These are phyloP conservation scores for Leptopilina clavipes DNA, from an alignment of 1,140 invertebrate species.

Conservation along the genomic window DNA sequence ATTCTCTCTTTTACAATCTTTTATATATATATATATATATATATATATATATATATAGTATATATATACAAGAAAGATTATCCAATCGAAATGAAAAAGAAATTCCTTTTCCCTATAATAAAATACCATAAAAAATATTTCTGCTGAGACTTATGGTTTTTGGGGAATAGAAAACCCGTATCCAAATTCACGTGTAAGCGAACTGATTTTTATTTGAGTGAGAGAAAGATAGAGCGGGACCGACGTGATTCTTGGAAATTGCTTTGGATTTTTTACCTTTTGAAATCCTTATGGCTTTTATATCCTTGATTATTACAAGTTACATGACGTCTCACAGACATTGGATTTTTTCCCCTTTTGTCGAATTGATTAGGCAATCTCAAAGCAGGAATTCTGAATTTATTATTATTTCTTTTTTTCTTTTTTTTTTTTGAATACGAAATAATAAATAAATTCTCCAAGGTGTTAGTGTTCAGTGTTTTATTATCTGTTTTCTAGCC, in stretches of 20 bases:
- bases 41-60: too few relatives aligned
- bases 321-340: background rate
- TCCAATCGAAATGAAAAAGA: background rate
- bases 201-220: constrained; percentile 42
- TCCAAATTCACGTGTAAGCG: constrained; percentile 40
- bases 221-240: constrained; percentile 5
- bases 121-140: background rate
- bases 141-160: background rate
- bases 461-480: too few relatives aligned
- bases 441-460: too few relatives aligned
- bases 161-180: too few relatives aligned
- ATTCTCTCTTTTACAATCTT: constrained; percentile 4
- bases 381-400: background rate
- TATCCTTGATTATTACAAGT: constrained; percentile 11
- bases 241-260: background rate
- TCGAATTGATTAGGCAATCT: background rate
- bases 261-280: background rate
- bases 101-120: background rate
- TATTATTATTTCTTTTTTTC: too few relatives aligned
- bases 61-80: background rate
- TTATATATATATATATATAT: too few relatives aligned
- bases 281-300: background rate
- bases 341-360: background rate
- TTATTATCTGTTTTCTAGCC: too few relatives aligned
- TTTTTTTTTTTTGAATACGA: too few relatives aligned